Evolutionary conservation across 2,888 invertebrate species (phyloP), one percentile per base, ranked within the genome.

Genomic region (Parelbella ahira): DNA sequence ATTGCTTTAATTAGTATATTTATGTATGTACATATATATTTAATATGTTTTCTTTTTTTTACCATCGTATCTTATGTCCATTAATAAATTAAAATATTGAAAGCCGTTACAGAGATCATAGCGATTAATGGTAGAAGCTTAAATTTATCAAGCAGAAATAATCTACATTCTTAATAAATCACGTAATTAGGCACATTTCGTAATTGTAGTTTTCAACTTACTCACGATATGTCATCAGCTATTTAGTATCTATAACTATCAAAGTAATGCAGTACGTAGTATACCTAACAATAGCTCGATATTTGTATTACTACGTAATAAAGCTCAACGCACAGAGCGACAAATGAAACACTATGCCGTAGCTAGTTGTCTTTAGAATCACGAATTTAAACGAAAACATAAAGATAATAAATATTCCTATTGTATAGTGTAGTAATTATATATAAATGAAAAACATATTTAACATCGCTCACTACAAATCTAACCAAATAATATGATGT

Each of bases 141-240:
- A n/a, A n/a, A n/a, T n/a, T n/a, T n/a, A n/a, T n/a, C n/a, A n/a
- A n/a, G n/a, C n/a, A n/a, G n/a, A n/a, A n/a, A n/a, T n/a, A 28
- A 42, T 23, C 28, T 37, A 10, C 33, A 42, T 33, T 30, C 46
- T 46, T 47, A 46, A 47, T 30, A 29, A 24, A 47, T 58, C n/a
- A n/a, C 60, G 51, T 81, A 79, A 76, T 60, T 78, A 80, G 77
- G 64, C 60, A 69, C 63, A 63, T 67, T 74, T 75, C 61, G 48
- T 66, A 77, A 76, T 75, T 74, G 68, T 81, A 81, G 77, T 68
- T 78, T 78, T 81, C 76, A 75, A 62, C 34, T 51, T 38, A 51
- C 11, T 32, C 28, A 33, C 11, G 51, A 66, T 69, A 72, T 74
- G 75, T 68, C 70, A 66, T 66, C 60, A 49, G 60, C 63, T 64